Conservation (phyloP, 1,140 invertebrate species). For the Tetragonula clypearis region DNA sequence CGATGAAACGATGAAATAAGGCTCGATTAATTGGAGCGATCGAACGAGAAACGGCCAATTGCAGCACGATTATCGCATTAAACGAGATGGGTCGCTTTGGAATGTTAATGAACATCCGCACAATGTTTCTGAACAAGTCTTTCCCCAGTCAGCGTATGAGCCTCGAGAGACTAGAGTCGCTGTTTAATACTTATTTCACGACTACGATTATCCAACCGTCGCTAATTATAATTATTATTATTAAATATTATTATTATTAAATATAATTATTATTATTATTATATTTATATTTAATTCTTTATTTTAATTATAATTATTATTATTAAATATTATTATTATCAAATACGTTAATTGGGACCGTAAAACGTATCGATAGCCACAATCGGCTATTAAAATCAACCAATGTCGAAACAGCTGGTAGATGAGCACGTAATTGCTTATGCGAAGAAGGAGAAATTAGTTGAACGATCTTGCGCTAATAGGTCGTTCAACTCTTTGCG, state of each 20-base stretch:
- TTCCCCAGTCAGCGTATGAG: not conserved
- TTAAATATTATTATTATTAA: no score
- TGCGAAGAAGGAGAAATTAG: not conserved
- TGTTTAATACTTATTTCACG: not conserved
- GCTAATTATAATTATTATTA: slow-evolving; percentile 18
- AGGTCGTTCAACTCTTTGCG: not conserved
- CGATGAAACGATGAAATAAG: not conserved
- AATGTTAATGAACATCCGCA: slow-evolving; percentile 22
- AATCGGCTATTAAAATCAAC: slow-evolving; percentile 24
- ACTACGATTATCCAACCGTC: not conserved
- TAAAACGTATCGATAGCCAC: not conserved
- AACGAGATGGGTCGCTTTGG: not conserved
- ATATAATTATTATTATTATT: no score
- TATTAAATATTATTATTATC: no score
- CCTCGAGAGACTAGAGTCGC: not conserved
- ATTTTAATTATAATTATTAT: no score
- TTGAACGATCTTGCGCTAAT: not conserved
- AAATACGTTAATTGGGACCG: slow-evolving; percentile 24
- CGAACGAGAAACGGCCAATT: not conserved
- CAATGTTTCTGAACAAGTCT: not conserved
- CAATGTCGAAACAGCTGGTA: not conserved
- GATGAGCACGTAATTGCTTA: not conserved
- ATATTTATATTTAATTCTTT: no score
- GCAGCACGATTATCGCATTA: not conserved
- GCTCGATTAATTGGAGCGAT: not conserved